Evolutionary conservation across 2,113 vertebrate species (phyloP), one percentile per base, ranked within the genome.

Genomic region (Stigmatopora argus): DNA sequence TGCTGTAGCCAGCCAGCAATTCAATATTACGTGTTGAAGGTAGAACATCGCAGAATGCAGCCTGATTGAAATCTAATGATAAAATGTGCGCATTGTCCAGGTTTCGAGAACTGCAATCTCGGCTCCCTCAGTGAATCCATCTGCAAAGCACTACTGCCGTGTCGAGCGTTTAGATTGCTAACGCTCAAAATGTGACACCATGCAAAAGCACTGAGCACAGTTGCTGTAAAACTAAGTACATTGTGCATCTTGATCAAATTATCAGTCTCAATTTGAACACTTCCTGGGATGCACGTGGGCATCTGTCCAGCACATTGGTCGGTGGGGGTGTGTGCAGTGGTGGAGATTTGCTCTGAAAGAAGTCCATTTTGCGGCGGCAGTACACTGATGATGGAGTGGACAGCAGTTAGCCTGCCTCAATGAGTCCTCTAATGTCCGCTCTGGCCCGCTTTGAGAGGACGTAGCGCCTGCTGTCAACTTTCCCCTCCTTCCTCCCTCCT

Each of bases 381-480:
- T 79, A 8, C 70, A 72, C 62, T 73, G 76, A 85, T 90, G 87
- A 89, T 88, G 79, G 83, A 90, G 86, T 85, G 85, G 88, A 87
- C 85, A 87, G 89, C 88, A 83, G 86, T 86, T 83, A 85, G 83
- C 72, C 72, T 67, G 79, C 85, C 78, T 87, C 83, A 60, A 85
- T 80, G 85, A 85, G 83, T 80, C 86, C 78, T 85, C 82, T 84
- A 88, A 89, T 89, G 84, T 86, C 87, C 70, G 67, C 77, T 83
- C 73, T 55, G 74, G 82, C 83, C 82, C 77, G 77, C 81, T 82
- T 73, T 78, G 83, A 82, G 74, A 84, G 86, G 84, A 86, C 86
- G 72, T 81, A 78, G 79, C 60, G 87, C 85, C 90, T 88, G 86
- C 86, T 89, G 87, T 90, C 88, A 86, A 85, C 84, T 75, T 78